Evolutionary conservation across 2,888 invertebrate genomes (phyloP).

Genomic region (Cepaea hortensis): DNA sequence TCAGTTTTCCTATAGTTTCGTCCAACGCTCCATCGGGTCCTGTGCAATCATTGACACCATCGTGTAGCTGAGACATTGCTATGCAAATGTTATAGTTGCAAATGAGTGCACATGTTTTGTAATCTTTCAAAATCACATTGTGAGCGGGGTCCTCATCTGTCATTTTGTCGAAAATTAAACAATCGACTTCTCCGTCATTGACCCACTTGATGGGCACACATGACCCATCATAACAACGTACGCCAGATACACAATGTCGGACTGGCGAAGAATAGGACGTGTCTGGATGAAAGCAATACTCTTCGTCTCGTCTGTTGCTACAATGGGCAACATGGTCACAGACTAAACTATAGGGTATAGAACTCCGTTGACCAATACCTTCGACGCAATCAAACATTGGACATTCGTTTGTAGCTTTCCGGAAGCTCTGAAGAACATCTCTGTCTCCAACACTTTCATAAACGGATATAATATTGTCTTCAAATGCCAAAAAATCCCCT

Average conservation of each 20-base stretch:
- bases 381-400: constrained; percentile 9
- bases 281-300: neutral
- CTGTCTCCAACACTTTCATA: neutral
- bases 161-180: neutral
- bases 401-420: neutral
- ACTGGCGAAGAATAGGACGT: too few species aligned
- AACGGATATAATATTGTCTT: neutral
- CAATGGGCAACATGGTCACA: constrained; percentile 17
- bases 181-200: constrained; percentile 19
- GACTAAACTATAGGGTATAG: neutral
- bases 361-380: neutral
- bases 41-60: neutral
- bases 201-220: neutral
- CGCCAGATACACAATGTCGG: neutral
- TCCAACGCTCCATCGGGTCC: neutral
- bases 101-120: neutral
- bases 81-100: neutral
- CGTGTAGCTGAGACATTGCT: neutral
- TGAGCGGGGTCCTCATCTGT: neutral
- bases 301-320: constrained; percentile 9
- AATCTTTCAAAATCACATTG: too few species aligned
- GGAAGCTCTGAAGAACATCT: neutral
- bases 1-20: constrained; percentile 8
- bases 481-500: neutral
- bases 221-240: neutral